These are phyloP conservation scores for Platichthys stellatus DNA, from an alignment of 2,113 vertebrate genomes.

Conservation along the genomic window DNA sequence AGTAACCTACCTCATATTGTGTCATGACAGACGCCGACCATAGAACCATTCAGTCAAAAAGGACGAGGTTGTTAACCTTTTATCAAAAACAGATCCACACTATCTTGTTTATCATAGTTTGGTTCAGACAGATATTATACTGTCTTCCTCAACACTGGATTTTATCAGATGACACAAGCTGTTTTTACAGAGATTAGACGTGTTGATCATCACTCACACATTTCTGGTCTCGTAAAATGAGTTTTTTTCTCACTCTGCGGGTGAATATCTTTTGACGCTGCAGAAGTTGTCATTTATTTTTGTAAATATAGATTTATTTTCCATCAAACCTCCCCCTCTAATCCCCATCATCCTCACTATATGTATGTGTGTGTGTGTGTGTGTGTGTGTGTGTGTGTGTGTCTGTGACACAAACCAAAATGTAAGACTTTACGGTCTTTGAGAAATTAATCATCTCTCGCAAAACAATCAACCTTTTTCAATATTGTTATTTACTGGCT, in stretches of 20 bases:
- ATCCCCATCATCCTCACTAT: background rate
- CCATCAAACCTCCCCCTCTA: background rate
- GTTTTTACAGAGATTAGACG: slow-evolving; percentile 15
- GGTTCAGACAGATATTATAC: slow-evolving; percentile 1
- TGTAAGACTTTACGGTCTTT: background rate
- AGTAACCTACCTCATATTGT: background rate
- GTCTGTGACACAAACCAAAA: background rate
- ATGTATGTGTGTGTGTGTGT: background rate
- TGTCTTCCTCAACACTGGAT: background rate
- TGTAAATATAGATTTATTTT: background rate
- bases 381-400: no score
- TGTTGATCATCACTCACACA: slow-evolving; percentile 16
- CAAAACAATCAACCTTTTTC: slow-evolving; percentile 1
- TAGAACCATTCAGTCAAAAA: background rate
- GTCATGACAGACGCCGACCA: slow-evolving; percentile 3
- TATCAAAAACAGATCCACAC: background rate
- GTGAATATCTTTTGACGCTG: background rate
- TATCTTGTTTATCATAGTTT: background rate
- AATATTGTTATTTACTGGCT: slow-evolving; percentile 6
- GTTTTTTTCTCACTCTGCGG: background rate
- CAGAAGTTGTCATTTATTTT: slow-evolving; percentile 15
- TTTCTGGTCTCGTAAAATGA: slow-evolving; percentile 4
- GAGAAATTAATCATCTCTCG: background rate
- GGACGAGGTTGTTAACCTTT: slow-evolving; percentile 8
- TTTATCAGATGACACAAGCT: slow-evolving; percentile 7